phyloP scores from a whole-genome alignment of 1,140 invertebrate genomes.

The Cydia splendana region DNA sequence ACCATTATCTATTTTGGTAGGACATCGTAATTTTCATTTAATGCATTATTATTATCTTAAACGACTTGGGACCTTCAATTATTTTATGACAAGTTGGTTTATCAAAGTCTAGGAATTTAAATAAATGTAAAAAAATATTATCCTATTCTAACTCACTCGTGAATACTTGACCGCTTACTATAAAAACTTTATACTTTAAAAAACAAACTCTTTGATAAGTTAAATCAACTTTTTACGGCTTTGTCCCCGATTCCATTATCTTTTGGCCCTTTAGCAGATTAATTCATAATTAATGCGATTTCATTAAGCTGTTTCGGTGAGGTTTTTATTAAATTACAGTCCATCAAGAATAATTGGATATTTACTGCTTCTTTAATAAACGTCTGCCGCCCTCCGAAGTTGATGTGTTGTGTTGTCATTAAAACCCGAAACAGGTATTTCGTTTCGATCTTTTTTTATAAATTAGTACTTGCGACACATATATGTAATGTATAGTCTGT shows the following conservation, averaged over 20 bases:
- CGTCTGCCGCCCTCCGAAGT: constrained; percentile 14
- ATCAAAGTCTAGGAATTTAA: no score
- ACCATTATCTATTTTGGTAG: no score
- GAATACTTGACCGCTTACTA: background rate
- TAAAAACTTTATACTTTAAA: background rate
- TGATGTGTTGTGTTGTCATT: constrained; percentile 4
- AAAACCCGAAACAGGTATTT: background rate
- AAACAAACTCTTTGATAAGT: constrained; percentile 19
- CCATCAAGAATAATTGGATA: constrained; percentile 12
- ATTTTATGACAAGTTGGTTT: no score
- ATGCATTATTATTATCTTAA: no score
- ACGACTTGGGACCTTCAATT: no score
- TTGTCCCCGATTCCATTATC: constrained; percentile 25
- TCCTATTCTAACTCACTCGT: no score
- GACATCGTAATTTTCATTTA: no score
- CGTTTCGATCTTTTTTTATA: no score
- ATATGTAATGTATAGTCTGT: no score
- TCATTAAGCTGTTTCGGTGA: constrained; percentile 25
- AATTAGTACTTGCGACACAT: no score
- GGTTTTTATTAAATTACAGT: constrained; percentile 7
- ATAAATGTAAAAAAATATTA: no score
- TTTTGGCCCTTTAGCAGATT: constrained; percentile 25
- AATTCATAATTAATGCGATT: constrained; percentile 31
- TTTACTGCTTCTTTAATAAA: constrained; percentile 16
- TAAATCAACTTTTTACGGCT: constrained; percentile 15